Base-by-base conservation (phyloP, 2,113 vertebrate species). In the Petrocephalus microphthalmus region DNA sequence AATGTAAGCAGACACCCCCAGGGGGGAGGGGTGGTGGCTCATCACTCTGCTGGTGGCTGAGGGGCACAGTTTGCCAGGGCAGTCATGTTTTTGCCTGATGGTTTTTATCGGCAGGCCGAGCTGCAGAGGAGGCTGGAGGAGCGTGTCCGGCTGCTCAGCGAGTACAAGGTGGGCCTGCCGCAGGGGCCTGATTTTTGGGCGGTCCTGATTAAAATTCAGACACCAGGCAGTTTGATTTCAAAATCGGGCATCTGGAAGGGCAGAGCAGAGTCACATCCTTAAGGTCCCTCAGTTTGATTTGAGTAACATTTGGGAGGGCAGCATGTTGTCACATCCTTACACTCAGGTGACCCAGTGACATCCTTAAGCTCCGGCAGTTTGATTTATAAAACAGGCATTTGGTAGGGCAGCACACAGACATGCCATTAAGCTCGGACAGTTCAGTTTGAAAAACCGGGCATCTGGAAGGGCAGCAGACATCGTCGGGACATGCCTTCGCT, bases 41-140 rank as follows among this genome's bases (percentile, higher is more conserved):
- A 20, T 20, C 8, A 37, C 42, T 45, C 67, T 74, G 45, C 53
- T 17, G 57, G 56, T 54, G 71, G 64, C 0, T 81, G 19, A 42
- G 47, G 11, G 8, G 11, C n/a, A 0, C 33, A 51, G 19, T 51
- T 71, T 25, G 20, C 37, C 56, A 20, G 54, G 19, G 2, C 45
- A 0, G 17, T 19, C 33, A 81, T 42, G 47, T 67, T 49, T 29
- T 45, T n/a, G 29, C 37, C n/a, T 53, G 49, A 47, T 52, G 45
- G 6, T 51, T 54, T 71, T n/a, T 71, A 25, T 85, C 7, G 13
- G 52, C 6, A 99, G 98, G 95, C 95, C 29, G 97, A 99, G 89
- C 95, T 99, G 7, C 97, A 98, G 92, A 97, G 96, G 94, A 99
- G 98, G 91, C 93, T 98, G n/a, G 98, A 99, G 11, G 98, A 99